These are phyloP conservation scores for Casuarius casuarius DNA, from an alignment of 2,113 vertebrate genomes.

Conservation along the genomic window DNA sequence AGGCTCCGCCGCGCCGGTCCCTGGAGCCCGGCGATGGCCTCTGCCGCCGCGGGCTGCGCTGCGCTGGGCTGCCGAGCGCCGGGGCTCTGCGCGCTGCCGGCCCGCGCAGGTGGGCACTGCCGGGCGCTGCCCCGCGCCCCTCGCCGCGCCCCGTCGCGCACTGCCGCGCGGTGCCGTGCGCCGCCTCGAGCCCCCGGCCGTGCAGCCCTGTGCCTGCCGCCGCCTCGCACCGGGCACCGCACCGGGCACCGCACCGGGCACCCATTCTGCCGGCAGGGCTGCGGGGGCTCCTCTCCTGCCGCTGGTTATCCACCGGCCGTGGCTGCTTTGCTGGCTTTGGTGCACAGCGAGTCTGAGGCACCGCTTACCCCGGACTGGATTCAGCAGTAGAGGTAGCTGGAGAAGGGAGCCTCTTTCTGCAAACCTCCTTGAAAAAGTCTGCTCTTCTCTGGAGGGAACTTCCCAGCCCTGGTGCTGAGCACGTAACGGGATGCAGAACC, in stretches of 20 bases:
- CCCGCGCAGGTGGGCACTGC: no score
- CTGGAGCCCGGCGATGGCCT: background rate
- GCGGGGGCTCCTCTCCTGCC: background rate
- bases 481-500: background rate
- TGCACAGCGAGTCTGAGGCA: background rate
- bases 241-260: background rate
- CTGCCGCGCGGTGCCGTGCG: background rate
- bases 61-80: background rate
- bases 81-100: background rate
- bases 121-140: background rate
- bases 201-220: no score
- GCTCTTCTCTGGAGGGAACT: accelerated
- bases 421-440: background rate
- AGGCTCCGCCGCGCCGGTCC: background rate
- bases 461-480: accelerated
- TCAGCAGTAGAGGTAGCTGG: background rate
- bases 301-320: background rate
- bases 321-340: background rate
- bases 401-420: background rate
- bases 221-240: background rate
- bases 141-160: no score
- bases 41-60: background rate
- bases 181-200: background rate
- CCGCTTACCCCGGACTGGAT: background rate
- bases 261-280: background rate